Evolutionary conservation across 2,888 invertebrate genomes (phyloP), one percentile per base, ranked within the genome.

Genomic region (Smittia sp.): DNA sequence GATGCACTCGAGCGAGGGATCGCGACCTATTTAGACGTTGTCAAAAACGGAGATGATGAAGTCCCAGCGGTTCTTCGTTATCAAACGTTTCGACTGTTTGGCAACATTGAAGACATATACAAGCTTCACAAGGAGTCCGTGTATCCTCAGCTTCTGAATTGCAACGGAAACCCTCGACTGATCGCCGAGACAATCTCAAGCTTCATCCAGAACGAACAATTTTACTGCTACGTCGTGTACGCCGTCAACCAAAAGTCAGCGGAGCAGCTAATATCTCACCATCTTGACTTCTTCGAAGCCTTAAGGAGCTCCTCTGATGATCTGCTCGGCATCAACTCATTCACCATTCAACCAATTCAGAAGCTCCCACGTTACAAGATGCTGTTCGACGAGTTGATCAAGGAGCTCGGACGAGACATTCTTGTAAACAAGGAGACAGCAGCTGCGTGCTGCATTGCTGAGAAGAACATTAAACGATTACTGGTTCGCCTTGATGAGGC

Each of bases 371-470:
- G 52, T 6, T 69, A 69, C 27, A 22, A 11, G 27, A 20, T 69
- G 15, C n/a, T 69, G 7, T 13, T 54, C 20, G 69, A 69, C 18
- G 69, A 69, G 41, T 54, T 69, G n/a, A 69, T 69, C 4, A 69
- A 69, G 27, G 54, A 46, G 25, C 18, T 54, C 7, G 13, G 1
- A 11, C 24, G 20, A 13, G 27, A 69, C 15, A 18, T 52, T 25
- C 46, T 69, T 46, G 22, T 15, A 9, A 54, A 46, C 22, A 69
- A 69, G 20, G 24, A 22, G 3, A 52, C 15, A 11, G 18, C 52
- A 1, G 54, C 69, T 13, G 0, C 1, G 1, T 20, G 41, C n/a
- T 54, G 63, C 15, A 9, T 46, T n/a, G 67, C 32, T 9, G 24
- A 27, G 27, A 54, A 54, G 22, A 54, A 54, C 11, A 7, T 54